These are phyloP conservation scores for Lucifuga dentata DNA, from an alignment of 2,113 vertebrate species.

Conservation along the genomic window DNA sequence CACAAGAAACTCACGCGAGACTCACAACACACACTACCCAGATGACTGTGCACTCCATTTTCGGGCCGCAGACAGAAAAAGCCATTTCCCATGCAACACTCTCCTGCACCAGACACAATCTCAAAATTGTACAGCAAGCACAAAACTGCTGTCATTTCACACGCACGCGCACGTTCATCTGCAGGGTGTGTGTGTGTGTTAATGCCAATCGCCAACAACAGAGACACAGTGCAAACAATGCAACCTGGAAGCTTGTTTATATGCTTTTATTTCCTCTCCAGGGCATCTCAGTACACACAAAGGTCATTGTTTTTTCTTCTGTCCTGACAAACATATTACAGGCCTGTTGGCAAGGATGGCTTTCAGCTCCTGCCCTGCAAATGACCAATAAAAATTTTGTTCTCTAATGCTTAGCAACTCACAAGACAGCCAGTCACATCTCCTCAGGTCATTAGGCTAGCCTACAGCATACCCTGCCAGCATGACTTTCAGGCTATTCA, in stretches of 20 bases:
- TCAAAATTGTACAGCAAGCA: conserved; percentile 39
- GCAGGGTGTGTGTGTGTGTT: conserved; percentile 37
- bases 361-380: conserved; percentile 28
- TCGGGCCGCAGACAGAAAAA: conserved; percentile 28
- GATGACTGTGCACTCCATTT: conserved; percentile 48
- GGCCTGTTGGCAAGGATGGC: not conserved
- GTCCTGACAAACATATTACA: conserved; percentile 32
- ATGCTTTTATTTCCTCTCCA: conserved; percentile 67
- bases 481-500: conserved; percentile 65
- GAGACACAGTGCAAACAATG: conserved; percentile 51
- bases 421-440: conserved; percentile 73
- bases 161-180: conserved; percentile 32
- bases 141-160: conserved; percentile 46
- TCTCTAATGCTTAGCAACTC: conserved; percentile 48
- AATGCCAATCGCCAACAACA: conserved; percentile 24
- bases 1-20: conserved; percentile 11
- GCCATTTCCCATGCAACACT: conserved; percentile 48
- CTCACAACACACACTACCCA: conserved; percentile 37
- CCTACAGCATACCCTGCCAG: conserved; percentile 68
- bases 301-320: conserved; percentile 61
- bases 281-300: conserved; percentile 52
- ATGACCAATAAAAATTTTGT: conserved; percentile 53
- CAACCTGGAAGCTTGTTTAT: conserved; percentile 65
- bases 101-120: conserved; percentile 23
- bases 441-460: conserved; percentile 76